Evolutionary conservation across 2,797 vertebrate genomes (phyloP), one percentile per base, ranked within the genome.

Genomic region (Xenopus petersii): DNA sequence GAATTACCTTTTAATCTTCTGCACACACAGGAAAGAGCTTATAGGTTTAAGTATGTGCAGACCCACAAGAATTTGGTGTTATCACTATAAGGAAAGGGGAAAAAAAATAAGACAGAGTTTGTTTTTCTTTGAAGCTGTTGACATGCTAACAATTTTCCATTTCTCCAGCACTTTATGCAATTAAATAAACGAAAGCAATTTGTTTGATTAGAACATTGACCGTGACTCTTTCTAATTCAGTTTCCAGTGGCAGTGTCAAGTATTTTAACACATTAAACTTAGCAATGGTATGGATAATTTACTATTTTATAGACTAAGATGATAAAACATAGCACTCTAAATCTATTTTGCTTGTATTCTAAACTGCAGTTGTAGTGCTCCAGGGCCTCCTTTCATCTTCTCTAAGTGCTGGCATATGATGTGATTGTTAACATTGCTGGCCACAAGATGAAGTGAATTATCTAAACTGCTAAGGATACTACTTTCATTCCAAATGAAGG

Each of bases 361-460:
- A 82, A 88, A 86, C 83, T 80, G 82, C 64, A 84, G 82, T 80
- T 86, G 81, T 82, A 77, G 81, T 83, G 87, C 89, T 87, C 89
- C 54, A 47, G 82, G 90, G 88, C 86, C 78, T 85, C 82, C 85
- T 92, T 91, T 91, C 87, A 90, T 91, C 89, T 88, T 73, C 12
- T 80, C 70, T 86, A 89, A 91, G 86, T 86, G 84, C 84, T 85
- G 85, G 86, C 86, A 87, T 89, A 81, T 84, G 89, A 91, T 87
- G 85, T 78, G 88, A 90, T 85, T 91, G 89, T 91, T 91, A 90
- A 85, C 89, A 88, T 89, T 89, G 89, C 90, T 89, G 89, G 87
- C 84, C 90, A 90, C 87, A 89, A 93, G 89, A 91, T 92, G 91
- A 92, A 89, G 84, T 80, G 83, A 89, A 92, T 91, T 90, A 89